Percentiles rank a stretch among this genome's conserved stretches.
phyloP scores from a whole-genome alignment of 2,797 vertebrate genomes.

The Dryobates pubescens region DNA sequence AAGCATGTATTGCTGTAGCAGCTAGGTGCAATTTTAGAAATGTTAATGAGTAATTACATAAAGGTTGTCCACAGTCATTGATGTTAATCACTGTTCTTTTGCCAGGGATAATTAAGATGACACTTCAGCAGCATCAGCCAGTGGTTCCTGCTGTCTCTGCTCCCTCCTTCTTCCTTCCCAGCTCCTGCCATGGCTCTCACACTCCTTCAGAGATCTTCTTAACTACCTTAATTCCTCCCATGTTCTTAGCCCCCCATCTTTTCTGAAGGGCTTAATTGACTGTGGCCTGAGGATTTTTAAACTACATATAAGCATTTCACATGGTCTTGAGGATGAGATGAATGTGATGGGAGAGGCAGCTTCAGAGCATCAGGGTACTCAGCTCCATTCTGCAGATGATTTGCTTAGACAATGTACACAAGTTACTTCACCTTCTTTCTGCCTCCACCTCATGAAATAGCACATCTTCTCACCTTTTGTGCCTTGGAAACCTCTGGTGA shows the following conservation, averaged over 20 bases:
- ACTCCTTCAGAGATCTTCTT: background rate
- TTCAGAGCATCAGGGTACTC: background rate
- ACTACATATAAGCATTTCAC: background rate
- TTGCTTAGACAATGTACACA: background rate
- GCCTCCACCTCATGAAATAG: background rate
- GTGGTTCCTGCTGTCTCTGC: background rate
- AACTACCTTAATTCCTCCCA: background rate
- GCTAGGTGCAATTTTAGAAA: slow-evolving; percentile 70
- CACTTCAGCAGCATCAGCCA: slow-evolving; percentile 41
- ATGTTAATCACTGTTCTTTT: slow-evolving; percentile 70
- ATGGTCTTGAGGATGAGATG: background rate
- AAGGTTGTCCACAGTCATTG: slow-evolving; percentile 60
- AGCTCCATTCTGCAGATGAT: background rate
- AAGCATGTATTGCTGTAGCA: slow-evolving; percentile 54
- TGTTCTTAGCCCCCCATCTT: background rate
- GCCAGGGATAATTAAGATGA: slow-evolving; percentile 61
- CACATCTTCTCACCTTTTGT: background rate
- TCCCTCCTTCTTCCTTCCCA: background rate
- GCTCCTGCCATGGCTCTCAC: background rate
- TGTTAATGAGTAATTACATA: slow-evolving; percentile 73
- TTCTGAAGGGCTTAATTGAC: background rate
- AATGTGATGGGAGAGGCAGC: background rate
- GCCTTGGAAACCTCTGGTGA: background rate
- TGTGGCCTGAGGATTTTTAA: background rate
- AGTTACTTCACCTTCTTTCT: background rate